A percentile compares a stretch with the other conserved stretches of the same genome.
phyloP scores from a whole-genome alignment of 2,113 vertebrate genomes.

The Azemiops feae region DNA sequence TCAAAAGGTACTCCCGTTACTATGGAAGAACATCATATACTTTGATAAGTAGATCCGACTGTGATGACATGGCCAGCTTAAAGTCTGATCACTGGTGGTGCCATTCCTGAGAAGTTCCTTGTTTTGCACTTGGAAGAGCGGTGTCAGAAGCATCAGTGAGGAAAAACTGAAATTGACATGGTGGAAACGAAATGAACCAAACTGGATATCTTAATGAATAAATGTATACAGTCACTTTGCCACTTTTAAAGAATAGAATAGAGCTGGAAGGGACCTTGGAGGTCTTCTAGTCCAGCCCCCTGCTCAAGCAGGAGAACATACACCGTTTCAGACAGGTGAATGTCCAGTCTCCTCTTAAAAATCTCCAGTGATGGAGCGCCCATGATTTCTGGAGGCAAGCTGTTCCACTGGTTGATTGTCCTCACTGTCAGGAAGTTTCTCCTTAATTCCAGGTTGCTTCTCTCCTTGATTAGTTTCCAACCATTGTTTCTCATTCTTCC shows the following conservation, averaged over 20 bases:
- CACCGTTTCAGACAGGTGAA: too few relatives aligned
- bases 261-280: too few relatives aligned
- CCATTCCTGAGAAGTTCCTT: neutral
- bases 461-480: too few relatives aligned
- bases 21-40: neutral
- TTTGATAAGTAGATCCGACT: neutral
- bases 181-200: neutral
- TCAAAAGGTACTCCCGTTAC: neutral
- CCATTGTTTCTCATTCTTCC: too few relatives aligned
- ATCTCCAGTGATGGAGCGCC: too few relatives aligned
- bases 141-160: neutral
- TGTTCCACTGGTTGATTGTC: too few relatives aligned
- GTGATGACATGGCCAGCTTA: neutral
- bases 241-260: neutral
- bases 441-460: too few relatives aligned
- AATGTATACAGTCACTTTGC: neutral
- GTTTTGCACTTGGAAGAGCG: neutral
- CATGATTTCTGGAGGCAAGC: too few relatives aligned
- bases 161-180: neutral
- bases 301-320: too few relatives aligned
- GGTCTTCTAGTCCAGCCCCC: too few relatives aligned
- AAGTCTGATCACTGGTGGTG: neutral
- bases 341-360: too few relatives aligned
- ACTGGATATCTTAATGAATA: neutral
- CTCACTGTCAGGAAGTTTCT: too few relatives aligned